These are phyloP conservation scores for Lanius ludovicianus DNA, from an alignment of 2,113 vertebrate species.

Conservation along the genomic window DNA sequence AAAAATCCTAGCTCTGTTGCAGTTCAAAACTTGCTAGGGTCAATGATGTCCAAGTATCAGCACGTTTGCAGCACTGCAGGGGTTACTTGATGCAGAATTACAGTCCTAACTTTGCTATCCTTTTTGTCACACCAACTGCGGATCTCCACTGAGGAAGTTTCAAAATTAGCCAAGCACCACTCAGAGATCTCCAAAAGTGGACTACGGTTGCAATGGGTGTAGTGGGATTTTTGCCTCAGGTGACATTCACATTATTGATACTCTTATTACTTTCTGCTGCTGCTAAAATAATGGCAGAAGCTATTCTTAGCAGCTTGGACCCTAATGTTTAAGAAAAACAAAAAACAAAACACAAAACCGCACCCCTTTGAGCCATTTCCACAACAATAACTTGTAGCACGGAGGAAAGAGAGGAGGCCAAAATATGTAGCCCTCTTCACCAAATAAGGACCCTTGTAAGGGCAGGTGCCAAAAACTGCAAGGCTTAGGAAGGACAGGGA, in stretches of 20 bases:
- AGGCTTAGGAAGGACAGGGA: slow-evolving; percentile 53
- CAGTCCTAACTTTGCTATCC: not conserved
- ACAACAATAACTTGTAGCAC: slow-evolving; percentile 52
- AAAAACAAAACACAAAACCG: not conserved
- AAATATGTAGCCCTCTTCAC: slow-evolving; percentile 50
- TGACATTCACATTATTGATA: not conserved
- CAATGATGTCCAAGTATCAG: not conserved
- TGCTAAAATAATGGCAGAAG: not conserved
- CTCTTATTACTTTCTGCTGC: not conserved
- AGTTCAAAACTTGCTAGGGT: not conserved
- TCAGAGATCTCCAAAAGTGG: not conserved
- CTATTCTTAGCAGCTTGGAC: slow-evolving; percentile 38
- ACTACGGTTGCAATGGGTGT: not conserved
- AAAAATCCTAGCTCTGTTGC: not conserved
- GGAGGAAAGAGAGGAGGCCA: slow-evolving; percentile 47
- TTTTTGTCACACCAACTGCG: not conserved
- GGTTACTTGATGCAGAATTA: not conserved
- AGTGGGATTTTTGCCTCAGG: not conserved
- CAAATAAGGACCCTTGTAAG: slow-evolving; percentile 54
- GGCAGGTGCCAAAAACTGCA: not conserved
- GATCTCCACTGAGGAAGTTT: not conserved
- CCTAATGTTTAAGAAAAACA: not conserved
- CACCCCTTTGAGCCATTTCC: slow-evolving; percentile 1
- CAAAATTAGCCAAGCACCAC: not conserved
- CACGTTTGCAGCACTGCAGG: not conserved